Conservation (phyloP, 2,113 vertebrate genomes). For the Podarcis raffonei region DNA sequence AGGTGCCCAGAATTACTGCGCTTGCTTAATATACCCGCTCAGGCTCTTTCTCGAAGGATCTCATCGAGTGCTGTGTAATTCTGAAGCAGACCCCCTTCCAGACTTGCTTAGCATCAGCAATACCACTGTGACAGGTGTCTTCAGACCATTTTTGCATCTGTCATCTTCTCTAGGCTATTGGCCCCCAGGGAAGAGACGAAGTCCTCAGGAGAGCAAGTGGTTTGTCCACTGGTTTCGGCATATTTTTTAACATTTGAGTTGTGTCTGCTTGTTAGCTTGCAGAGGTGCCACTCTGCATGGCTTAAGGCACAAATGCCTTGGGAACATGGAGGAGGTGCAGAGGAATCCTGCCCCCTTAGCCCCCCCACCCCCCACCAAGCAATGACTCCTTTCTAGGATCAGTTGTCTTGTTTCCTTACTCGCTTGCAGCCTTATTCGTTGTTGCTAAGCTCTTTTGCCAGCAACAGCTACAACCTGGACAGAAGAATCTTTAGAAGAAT, state of each 20-base stretch:
- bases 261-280: background rate
- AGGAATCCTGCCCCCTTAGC: background rate
- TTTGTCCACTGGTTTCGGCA: background rate
- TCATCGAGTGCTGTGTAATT: background rate
- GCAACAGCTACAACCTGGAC: background rate
- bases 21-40: background rate
- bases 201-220: background rate
- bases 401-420: background rate
- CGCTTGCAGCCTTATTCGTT: background rate
- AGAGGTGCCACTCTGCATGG: background rate
- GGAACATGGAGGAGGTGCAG: background rate
- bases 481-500: background rate
- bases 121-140: background rate
- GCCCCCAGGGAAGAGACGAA: background rate
- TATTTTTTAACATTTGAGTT: background rate
- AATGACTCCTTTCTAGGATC: background rate
- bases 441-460: rapidly evolving
- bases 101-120: background rate
- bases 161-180: background rate
- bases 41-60: background rate
- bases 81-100: background rate
- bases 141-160: background rate
- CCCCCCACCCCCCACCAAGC: too few species aligned
- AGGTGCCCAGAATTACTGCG: background rate
- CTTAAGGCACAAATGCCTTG: background rate